Evolutionary conservation across 1,140 invertebrate genomes (phyloP).

Genomic region (Cyclina sinensis): DNA sequence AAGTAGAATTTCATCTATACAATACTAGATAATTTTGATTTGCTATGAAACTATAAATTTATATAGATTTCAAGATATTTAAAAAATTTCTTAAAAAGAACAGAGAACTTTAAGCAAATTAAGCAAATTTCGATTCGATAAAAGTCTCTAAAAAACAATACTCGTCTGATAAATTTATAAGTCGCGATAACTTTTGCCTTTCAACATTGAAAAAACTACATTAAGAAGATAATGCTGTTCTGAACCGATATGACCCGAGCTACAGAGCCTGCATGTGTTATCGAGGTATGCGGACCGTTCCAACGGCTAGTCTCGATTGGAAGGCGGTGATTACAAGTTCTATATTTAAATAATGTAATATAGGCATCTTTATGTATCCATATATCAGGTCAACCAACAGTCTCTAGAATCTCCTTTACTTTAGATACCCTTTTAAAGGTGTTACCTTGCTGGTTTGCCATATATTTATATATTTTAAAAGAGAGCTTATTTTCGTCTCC

Average conservation of each 20-base stretch:
- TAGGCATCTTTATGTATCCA: background rate
- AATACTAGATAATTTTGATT: no score
- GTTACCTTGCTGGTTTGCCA: background rate
- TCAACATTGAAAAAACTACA: background rate
- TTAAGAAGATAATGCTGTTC: conserved; percentile 22
- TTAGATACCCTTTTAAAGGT: conserved; percentile 15
- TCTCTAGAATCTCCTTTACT: conserved; percentile 9
- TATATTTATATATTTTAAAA: conserved; percentile 22
- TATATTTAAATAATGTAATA: background rate
- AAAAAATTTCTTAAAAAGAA: no score
- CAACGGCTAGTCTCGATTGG: background rate
- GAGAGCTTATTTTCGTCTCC: conserved; percentile 5
- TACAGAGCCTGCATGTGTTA: background rate
- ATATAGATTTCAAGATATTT: no score
- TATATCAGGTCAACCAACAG: background rate
- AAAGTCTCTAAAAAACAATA: no score
- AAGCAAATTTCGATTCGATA: no score
- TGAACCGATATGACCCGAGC: background rate
- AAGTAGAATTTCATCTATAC: no score
- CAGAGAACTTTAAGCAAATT: no score
- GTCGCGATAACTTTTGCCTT: background rate
- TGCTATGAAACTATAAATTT: no score
- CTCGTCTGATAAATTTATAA: no score
- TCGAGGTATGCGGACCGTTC: background rate
- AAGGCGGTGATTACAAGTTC: conserved; percentile 3